Base-by-base conservation (phyloP, 2,797 vertebrate genomes). In the Rhynchonycteris naso region DNA sequence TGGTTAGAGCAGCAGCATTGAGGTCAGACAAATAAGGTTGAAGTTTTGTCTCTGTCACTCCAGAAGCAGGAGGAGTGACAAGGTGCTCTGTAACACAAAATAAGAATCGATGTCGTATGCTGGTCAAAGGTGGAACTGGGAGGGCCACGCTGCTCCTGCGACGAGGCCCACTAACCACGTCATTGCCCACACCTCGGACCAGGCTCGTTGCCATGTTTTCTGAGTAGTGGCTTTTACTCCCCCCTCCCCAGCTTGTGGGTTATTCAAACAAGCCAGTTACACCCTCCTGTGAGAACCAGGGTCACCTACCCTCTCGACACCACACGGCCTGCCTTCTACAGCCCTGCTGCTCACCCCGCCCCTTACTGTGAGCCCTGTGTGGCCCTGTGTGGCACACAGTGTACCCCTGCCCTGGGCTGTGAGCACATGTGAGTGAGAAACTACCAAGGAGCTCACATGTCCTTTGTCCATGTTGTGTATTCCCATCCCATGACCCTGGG, bases 41-140 rank as follows among this genome's bases (percentile, higher is more conserved):
- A 79, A 63, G 63, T 75, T 28, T 43, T 58, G 33, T 58, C 22
- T 88, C 28, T 43, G 8, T 7, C 4, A 2, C 30, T 68, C 24
- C 7, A 8, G 4, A 7, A 19, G 15, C 4, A 26, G 28, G 33
- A 54, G 43, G 47, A 24, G 43, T 7, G 75, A 75, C 18, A 4
- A 0, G 19, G 22, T 8, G 12, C 8, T 7, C 2, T 14, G 19
- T 52, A 26, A 8, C 13, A 15, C 18, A 10, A 91, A 54, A 8
- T 10, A 5, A 74, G 75, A 59, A 30, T 59, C 15, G 0, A 3
- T 15, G 1, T 2, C 8, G 2, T 5, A 24, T 61, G 71, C 43
- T 22, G 66, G 58, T 21, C 33, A 38, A 38, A 52, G 65, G 18
- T 30, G 30, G 66, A 76, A 52, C 0, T 2, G 21, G 43, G 7